These are phyloP conservation scores for Mesoligia furuncula DNA, from an alignment of 2,888 invertebrate species.

Conservation along the genomic window DNA sequence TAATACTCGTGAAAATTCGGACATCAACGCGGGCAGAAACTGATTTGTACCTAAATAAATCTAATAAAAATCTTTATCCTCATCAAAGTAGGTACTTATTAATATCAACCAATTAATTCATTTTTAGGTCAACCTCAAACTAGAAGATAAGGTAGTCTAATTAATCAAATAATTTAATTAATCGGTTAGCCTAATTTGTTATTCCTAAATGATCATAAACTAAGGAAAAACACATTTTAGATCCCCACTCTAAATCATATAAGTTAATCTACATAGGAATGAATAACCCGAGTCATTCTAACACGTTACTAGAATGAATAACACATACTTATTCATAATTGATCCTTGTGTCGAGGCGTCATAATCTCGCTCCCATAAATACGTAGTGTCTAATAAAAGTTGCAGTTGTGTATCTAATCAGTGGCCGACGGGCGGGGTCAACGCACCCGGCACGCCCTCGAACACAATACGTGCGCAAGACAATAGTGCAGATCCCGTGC, in stretches of 20 bases:
- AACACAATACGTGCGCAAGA: slow-evolving; percentile 59
- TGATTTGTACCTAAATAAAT: background rate
- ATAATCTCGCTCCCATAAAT: slow-evolving; percentile 52
- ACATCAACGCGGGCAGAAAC: too few relatives aligned
- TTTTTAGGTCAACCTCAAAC: slow-evolving; percentile 2
- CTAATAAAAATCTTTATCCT: background rate
- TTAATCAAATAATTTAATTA: background rate
- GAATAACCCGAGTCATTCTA: slow-evolving; percentile 9
- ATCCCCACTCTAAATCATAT: background rate
- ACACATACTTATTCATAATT: slow-evolving; percentile 31
- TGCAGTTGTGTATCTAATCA: slow-evolving; percentile 80
- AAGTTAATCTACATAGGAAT: background rate
- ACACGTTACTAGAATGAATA: slow-evolving; percentile 29
- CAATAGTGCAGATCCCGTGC: slow-evolving; percentile 60
- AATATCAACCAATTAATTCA: background rate
- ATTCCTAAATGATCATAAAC: background rate
- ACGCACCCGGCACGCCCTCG: slow-evolving; percentile 73
- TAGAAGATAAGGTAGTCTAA: background rate
- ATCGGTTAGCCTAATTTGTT: background rate
- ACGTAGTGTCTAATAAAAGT: slow-evolving; percentile 72
- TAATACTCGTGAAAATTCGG: too few relatives aligned
- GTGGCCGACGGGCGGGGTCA: slow-evolving; percentile 76
- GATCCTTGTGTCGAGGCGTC: slow-evolving; percentile 44
- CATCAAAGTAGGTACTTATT: background rate
- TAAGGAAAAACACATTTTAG: background rate